Base-by-base conservation (phyloP, 2,797 vertebrate species). In the Petrocephalus sullivani region DNA sequence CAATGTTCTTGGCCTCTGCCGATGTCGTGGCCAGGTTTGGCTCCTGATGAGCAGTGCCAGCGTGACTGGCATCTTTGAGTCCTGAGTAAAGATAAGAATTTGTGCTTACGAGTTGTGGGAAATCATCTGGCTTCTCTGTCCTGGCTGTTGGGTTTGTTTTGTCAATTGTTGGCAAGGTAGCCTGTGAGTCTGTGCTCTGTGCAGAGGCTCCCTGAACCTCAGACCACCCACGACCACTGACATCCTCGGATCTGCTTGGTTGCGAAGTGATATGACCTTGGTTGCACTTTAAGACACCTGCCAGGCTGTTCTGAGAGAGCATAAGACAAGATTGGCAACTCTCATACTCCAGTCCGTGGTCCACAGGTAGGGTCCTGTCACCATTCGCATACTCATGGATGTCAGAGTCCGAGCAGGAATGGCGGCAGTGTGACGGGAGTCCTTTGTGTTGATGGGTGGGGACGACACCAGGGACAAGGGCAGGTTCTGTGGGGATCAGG, bases 241-340 rank as follows among this genome's bases (percentile, higher is more conserved):
- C 89, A 92, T 95, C 95, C 89, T 94, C 95, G 78, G 90, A 46
- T 0, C 95, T 90, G 90, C 93, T 90, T 23, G 95, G 91, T 58
- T 95, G 96, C 1, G 95, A 92, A 33, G 94, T 91, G 90, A 90
- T 90, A 89, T 92, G 94, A 89, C 91, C 91, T 21, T 93, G 95
- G 91, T 93, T 95, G 95, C 96, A 96, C 91, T 95, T 96, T 0
- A 95, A 93, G 33, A 96, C 92, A 28, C 94, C 90, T 78, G 96
- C 95, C 0, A 96, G 92, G 90, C 95, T 95, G 88, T 93, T 94
- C 90, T 95, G 95, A 89, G 96, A 96, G 61, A 96, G 94, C 49
- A 96, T 93, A 90, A 97, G 93, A 91, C 96, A 97, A 53, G 94
- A 91, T 91, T 92, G 93, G 91, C 95, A 96, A 9, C 93, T 94